phyloP scores from a whole-genome alignment of 1,140 invertebrate species.

The Limonius californicus region DNA sequence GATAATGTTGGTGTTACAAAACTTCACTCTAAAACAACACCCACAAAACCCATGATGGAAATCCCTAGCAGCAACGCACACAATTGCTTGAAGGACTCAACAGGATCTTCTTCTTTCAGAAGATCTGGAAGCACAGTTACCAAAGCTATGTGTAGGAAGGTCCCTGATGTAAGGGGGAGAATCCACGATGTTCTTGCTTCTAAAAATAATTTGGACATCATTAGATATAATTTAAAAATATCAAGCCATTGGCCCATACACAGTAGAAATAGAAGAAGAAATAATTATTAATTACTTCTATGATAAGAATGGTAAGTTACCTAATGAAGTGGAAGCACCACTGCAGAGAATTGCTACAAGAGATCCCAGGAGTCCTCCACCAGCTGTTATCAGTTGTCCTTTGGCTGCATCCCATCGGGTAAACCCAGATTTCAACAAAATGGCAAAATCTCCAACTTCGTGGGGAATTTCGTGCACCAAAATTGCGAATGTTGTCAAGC shows the following conservation, averaged over 20 bases:
- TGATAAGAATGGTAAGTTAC: constrained; percentile 51
- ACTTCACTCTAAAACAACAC: constrained; percentile 29
- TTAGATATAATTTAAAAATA: too few relatives aligned
- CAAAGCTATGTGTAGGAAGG: constrained; percentile 93
- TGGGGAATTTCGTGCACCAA: constrained; percentile 97
- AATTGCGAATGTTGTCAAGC: constrained; percentile 91
- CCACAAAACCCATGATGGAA: constrained; percentile 64
- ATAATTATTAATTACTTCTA: not conserved
- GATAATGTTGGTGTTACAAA: constrained; percentile 5
- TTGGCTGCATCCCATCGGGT: constrained; percentile 89
- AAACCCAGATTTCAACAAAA: constrained; percentile 90
- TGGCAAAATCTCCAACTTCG: constrained; percentile 96
- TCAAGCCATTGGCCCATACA: too few relatives aligned
- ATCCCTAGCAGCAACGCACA: constrained; percentile 74
- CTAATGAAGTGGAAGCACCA: constrained; percentile 71
- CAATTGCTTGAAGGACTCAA: constrained; percentile 82
- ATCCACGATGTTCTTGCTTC: constrained; percentile 90
- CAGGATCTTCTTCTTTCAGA: constrained; percentile 70
- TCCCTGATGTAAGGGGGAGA: constrained; percentile 92
- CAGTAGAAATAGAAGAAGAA: too few relatives aligned
- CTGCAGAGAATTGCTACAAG: constrained; percentile 79
- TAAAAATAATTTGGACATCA: too few relatives aligned
- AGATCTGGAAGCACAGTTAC: constrained; percentile 92
- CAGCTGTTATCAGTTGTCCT: constrained; percentile 85
- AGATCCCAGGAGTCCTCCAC: constrained; percentile 82